Evolutionary conservation across 2,888 invertebrate genomes (phyloP), one percentile per base, ranked within the genome.

Genomic region (Limnephilus rhombicus): DNA sequence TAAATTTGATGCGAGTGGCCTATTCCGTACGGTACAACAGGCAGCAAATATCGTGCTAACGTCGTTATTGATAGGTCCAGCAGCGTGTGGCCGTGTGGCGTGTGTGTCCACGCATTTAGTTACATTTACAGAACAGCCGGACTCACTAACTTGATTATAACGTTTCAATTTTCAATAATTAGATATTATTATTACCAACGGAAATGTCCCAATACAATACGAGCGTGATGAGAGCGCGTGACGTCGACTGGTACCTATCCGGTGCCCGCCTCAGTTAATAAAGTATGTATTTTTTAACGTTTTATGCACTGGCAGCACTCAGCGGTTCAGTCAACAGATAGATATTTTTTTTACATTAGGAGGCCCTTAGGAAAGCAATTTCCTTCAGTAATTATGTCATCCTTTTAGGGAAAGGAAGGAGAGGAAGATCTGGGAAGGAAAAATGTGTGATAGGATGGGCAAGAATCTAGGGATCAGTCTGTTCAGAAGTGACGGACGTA

Each of bases 151-250:
- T 92, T 89, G 92, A 93, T 92, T 91, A 92, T 92, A 92, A 88
- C 92, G 92, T 92, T 92, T 92, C 93, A 93, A 93, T 93, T 93
- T 92, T 92, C 92, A 91, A 92, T 92, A 92, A 93, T 92, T 93
- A 31, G 31, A 31, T 31, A 93, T 92, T 92, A 41, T 83, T 68
- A 68, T 41, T 29, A 92, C 91, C 89, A 91, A 85, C 34, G 92
- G 85, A 89, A 87, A 92, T 91, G 89, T 92, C 91, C 24, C 80
- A 89, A 80, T 87, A 89, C 41, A 90, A 89, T 86, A 37, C 89
- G 90, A 82, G 91, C 93, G 45, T 53, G 53, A 31, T 53, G 45
- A 49, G 31, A 49, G 49, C 86, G 49, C 86, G 86, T 86, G 86
- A 86, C n/a, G 49, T 86, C 12, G 45, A 24, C 24, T 1, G 68